A percentile compares a stretch with the other conserved stretches of the same genome.
Evolutionary conservation across 2,888 invertebrate species (phyloP).

Genomic region (Fabriciana adippe): DNA sequence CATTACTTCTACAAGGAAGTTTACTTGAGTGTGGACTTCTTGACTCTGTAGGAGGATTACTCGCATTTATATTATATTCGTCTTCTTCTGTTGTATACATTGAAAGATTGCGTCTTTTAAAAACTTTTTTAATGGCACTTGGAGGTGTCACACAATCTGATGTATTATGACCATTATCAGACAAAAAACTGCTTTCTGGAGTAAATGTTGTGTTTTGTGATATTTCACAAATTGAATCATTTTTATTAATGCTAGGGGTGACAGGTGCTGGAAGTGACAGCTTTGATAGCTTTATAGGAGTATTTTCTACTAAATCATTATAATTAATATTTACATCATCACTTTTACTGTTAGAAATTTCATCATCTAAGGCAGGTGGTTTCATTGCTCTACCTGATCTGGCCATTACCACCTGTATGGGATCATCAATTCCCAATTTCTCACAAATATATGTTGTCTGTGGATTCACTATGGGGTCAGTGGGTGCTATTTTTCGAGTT

Average conservation of each 20-base stretch:
- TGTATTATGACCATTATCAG: slow-evolving; percentile 49
- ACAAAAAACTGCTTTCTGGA: slow-evolving; percentile 48
- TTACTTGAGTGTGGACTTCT: slow-evolving; percentile 59
- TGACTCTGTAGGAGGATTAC: slow-evolving; percentile 50
- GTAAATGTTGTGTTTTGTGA: slow-evolving; percentile 46
- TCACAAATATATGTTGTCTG: slow-evolving; percentile 87
- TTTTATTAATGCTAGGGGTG: slow-evolving; percentile 55
- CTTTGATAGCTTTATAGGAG: slow-evolving; percentile 61
- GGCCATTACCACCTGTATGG: slow-evolving; percentile 84
- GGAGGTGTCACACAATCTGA: slow-evolving; percentile 61
- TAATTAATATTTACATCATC: slow-evolving; percentile 11
- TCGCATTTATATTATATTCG: slow-evolving; percentile 52
- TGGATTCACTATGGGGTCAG: slow-evolving; percentile 83
- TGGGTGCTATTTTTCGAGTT: slow-evolving; percentile 63
- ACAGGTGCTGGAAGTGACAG: slow-evolving; percentile 67
- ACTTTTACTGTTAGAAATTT: neutral
- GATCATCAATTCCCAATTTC: slow-evolving; percentile 90
- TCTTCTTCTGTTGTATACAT: slow-evolving; percentile 64
- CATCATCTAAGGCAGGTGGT: slow-evolving; percentile 44
- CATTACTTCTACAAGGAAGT: slow-evolving; percentile 47
- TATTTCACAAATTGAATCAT: slow-evolving; percentile 47
- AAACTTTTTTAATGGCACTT: slow-evolving; percentile 59
- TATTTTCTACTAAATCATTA: slow-evolving; percentile 38
- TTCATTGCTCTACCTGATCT: slow-evolving; percentile 72
- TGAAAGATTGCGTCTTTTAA: slow-evolving; percentile 73